Conservation (phyloP, 2,797 vertebrate species). For the Buphagus erythrorhynchus region DNA sequence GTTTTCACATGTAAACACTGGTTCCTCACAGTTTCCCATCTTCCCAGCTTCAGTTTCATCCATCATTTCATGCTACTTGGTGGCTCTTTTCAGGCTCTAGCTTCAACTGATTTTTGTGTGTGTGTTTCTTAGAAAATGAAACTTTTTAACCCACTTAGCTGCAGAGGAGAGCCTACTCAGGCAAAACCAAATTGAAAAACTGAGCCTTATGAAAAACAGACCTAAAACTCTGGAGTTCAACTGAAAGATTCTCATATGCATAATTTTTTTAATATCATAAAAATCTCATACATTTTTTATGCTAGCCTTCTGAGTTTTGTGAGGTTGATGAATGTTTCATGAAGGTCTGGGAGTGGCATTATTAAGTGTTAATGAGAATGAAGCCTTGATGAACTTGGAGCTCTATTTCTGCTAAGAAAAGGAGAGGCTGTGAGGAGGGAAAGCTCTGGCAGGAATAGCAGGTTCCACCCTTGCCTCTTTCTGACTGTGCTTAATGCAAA, state of each 20-base stretch:
- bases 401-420: neutral
- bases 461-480: neutral
- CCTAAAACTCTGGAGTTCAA: neutral
- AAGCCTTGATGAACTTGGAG: slow-evolving; percentile 3
- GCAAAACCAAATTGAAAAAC: neutral
- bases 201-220: neutral
- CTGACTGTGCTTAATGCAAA: neutral
- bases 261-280: slow-evolving; percentile 27
- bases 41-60: neutral
- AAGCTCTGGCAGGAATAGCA: neutral
- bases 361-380: slow-evolving; percentile 48
- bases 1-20: neutral
- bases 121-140: neutral
- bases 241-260: neutral
- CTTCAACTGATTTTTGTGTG: neutral
- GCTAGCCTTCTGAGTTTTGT: neutral
- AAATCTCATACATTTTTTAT: slow-evolving; percentile 55
- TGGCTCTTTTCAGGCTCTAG: neutral
- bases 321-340: slow-evolving; percentile 33
- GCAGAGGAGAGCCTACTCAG: neutral
- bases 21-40: neutral
- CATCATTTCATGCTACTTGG: neutral
- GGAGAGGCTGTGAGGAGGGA: neutral
- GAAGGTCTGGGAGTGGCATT: slow-evolving; percentile 3
- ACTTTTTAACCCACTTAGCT: neutral